Conservation (phyloP, 2,113 vertebrate species). For the Atrichornis clamosus region DNA sequence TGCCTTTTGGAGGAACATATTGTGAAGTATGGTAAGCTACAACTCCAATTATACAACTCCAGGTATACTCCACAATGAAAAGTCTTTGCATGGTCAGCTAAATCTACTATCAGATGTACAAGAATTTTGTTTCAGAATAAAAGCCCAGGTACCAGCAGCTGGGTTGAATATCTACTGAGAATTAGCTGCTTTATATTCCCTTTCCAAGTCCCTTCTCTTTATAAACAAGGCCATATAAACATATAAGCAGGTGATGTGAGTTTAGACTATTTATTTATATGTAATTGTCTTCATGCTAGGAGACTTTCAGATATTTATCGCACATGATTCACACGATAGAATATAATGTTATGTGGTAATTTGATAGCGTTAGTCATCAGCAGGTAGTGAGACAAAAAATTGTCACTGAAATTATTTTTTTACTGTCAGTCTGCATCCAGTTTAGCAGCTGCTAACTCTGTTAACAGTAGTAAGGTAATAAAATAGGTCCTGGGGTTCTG, state of each 20-base stretch:
- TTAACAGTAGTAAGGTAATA: background rate
- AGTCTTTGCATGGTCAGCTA: background rate
- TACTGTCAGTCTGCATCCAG: background rate
- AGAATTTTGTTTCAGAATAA: background rate
- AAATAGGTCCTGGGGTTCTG: background rate
- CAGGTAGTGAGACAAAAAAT: background rate
- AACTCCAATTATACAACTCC: background rate
- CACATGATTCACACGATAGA: background rate
- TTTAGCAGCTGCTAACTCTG: background rate
- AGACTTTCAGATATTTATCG: background rate
- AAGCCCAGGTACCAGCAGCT: background rate
- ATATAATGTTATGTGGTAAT: background rate
- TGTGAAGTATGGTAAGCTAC: accelerated
- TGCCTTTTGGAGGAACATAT: background rate
- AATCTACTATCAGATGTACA: background rate
- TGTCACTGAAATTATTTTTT: slow-evolving; percentile 6
- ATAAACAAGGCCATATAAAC: background rate
- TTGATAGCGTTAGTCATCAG: background rate
- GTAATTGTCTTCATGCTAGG: background rate
- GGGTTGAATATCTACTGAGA: background rate
- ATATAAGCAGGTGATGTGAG: background rate
- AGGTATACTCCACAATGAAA: background rate
- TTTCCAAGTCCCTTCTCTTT: background rate
- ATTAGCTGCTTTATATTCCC: background rate
- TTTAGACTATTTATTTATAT: background rate